A percentile compares a stretch with the other conserved stretches of the same genome.
phyloP scores from a whole-genome alignment of 2,888 invertebrate species.

The Drosophila stalkeri region DNA sequence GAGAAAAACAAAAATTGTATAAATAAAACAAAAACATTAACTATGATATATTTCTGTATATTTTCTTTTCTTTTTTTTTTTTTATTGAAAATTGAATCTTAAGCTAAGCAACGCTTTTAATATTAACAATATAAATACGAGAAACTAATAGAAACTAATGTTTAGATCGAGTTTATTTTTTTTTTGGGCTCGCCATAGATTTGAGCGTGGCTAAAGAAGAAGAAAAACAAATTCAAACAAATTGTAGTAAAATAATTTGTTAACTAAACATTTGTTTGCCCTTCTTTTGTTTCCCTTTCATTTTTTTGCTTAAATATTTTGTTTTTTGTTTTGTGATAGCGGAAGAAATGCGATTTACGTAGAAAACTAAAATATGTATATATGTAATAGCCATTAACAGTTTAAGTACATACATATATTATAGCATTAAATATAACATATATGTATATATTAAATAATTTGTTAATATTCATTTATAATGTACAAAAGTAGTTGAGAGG shows the following conservation, averaged over 20 bases:
- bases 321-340: constrained; percentile 51
- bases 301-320: background rate
- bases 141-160: constrained; percentile 60
- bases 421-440: constrained; percentile 17
- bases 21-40: constrained; percentile 39
- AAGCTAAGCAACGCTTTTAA: constrained; percentile 40
- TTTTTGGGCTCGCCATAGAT: constrained; percentile 42
- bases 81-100: constrained; percentile 69
- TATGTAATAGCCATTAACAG: constrained; percentile 34
- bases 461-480: constrained; percentile 34
- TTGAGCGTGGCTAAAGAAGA: constrained; percentile 50
- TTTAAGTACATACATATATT: constrained; percentile 41
- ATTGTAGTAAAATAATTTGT: constrained; percentile 10
- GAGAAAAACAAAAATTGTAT: constrained; percentile 10
- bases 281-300: background rate
- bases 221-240: constrained; percentile 26
- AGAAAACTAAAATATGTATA: constrained; percentile 60
- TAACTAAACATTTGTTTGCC: constrained; percentile 5
- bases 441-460: constrained; percentile 10
- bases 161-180: constrained; percentile 31
- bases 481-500: constrained; percentile 35
- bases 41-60: constrained; percentile 47
- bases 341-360: constrained; percentile 82
- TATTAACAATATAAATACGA: constrained; percentile 68
- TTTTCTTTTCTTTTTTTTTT: constrained; percentile 23